Base-by-base conservation (phyloP, 2,888 invertebrate species). In the Trachelus iudaicus region DNA sequence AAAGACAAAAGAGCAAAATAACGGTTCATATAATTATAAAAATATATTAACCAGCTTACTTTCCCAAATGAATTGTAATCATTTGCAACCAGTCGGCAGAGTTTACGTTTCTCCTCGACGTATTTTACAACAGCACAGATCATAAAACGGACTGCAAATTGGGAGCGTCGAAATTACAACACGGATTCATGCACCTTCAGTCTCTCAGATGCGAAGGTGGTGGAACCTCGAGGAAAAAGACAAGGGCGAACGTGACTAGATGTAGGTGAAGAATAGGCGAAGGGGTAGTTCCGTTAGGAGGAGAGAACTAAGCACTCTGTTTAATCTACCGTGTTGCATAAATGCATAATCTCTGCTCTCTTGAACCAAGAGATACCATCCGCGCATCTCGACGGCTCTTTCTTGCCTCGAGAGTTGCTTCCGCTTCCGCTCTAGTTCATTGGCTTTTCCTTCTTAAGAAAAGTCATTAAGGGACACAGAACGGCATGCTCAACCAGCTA, bases 301-400 rank as follows among this genome's bases (percentile, higher is more conserved):
- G 76, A 69, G 77, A 68, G 77, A 79, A 80, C 79, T 80, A 83
- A 86, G 85, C 81, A 84, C 85, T 86, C 83, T 81, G 85, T 83
- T 88, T 86, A 88, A 88, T 88, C 83, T 85, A 87, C 83, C 85
- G 83, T 84, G 85, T 86, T 86, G 86, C 87, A 87, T 88, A 88
- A 88, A 88, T 87, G 85, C 86, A 88, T 88, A 88, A 88, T 86
- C 84, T 82, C 79, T 81, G 77, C 79, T 76, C 75, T 78, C 78
- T 76, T 76, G 76, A 78, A 78, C 73, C 79, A 76, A 77, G 77
- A 74, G 80, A 81, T 81, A 79, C 73, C 78, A 30, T 75, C 34
- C 31, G 73, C 77, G 80, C 76, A 76, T 73, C 76, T 35, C 15
- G 73, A n/a, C 73, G 68, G 68, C 69, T 73, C 77, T 77, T 79